Percentiles rank a stretch among this genome's conserved stretches.
Conservation (phyloP, 1,140 invertebrate genomes). For the Euura lappo region DNA sequence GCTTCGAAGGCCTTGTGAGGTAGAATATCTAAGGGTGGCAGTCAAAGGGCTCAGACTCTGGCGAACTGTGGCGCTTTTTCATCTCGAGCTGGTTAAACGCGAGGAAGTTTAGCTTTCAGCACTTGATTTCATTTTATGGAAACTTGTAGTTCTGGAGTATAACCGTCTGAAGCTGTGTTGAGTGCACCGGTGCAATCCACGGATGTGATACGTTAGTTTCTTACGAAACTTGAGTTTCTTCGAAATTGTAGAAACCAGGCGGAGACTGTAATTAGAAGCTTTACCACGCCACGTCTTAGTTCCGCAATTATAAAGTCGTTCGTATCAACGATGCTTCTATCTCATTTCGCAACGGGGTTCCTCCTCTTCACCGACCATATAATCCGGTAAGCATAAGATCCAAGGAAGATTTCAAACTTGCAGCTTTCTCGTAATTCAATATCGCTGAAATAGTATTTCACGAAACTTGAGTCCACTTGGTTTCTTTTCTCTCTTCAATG, state of each 20-base stretch:
- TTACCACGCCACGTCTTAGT: not conserved
- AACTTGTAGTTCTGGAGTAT: not conserved
- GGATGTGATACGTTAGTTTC: not conserved
- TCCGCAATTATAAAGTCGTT: not conserved
- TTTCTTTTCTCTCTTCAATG: not conserved
- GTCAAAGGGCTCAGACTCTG: too few relatives aligned
- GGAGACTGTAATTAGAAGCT: slow-evolving; percentile 1
- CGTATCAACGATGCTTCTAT: not conserved
- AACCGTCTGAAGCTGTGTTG: not conserved
- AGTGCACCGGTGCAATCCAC: not conserved
- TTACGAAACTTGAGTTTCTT: slow-evolving; percentile 1
- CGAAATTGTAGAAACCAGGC: not conserved
- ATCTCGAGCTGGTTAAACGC: not conserved
- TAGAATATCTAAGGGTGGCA: too few relatives aligned
- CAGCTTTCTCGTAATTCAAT: too few relatives aligned
- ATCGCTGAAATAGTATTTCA: too few relatives aligned
- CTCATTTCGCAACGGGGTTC: not conserved
- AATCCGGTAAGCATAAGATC: too few relatives aligned
- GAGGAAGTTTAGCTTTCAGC: not conserved
- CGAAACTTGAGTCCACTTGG: too few relatives aligned
- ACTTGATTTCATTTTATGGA: not conserved
- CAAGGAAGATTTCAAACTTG: too few relatives aligned
- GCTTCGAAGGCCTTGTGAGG: too few relatives aligned
- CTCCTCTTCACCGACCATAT: not conserved
- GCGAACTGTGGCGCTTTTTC: not conserved